Conservation (phyloP, 2,113 vertebrate genomes). For the Oreochromis tanganicae region DNA sequence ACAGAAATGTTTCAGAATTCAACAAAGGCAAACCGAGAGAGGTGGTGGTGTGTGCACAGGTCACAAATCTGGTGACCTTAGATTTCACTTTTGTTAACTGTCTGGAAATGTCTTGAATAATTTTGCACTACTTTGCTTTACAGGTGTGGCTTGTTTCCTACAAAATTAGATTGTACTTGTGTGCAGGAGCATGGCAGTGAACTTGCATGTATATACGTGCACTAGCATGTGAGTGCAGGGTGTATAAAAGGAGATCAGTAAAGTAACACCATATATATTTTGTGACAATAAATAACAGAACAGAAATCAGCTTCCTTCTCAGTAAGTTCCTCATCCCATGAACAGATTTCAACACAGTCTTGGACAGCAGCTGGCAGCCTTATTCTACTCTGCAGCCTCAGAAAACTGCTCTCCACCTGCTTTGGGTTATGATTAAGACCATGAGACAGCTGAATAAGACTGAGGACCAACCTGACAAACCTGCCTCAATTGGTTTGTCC, state of each 20-base stretch:
- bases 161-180: background rate
- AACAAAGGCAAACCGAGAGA: background rate
- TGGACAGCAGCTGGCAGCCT: background rate
- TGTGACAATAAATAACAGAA: background rate
- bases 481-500: background rate
- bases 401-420: background rate
- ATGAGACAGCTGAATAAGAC: background rate
- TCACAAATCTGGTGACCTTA: background rate
- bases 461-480: background rate
- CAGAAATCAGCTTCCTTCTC: background rate
- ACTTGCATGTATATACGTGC: background rate
- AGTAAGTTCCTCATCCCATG: background rate
- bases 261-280: background rate
- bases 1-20: background rate
- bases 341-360: background rate
- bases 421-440: background rate
- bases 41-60: background rate
- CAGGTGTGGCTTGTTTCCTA: background rate
- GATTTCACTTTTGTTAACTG: background rate
- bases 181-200: rapidly evolving
- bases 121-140: background rate
- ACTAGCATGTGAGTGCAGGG: background rate
- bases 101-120: background rate
- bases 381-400: background rate
- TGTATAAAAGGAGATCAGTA: background rate